Evolutionary conservation across 2,797 vertebrate species (phyloP).

Genomic region (Pangasius larnaudii): DNA sequence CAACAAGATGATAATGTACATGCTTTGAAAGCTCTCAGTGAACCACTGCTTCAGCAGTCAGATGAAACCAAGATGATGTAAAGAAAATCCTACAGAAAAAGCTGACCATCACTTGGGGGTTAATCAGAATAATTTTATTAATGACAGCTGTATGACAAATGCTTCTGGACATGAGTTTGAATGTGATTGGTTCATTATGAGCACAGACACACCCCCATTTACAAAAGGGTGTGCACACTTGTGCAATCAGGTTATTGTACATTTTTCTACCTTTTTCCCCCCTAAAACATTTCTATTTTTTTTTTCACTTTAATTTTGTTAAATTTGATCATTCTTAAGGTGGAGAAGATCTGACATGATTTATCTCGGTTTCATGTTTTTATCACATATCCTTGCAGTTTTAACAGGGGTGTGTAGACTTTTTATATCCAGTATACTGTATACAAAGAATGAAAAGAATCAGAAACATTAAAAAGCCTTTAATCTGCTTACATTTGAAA

Average conservation of each 20-base stretch:
- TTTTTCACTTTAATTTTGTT: not conserved
- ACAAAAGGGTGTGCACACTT: not conserved
- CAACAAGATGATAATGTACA: not conserved
- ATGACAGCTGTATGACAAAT: not conserved
- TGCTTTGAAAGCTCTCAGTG: not conserved
- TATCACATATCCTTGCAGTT: not conserved
- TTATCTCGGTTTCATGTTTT: not conserved
- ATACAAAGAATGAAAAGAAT: no score
- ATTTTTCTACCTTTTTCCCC: not conserved
- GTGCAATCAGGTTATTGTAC: not conserved
- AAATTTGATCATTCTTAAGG: not conserved
- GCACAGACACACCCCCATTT: not conserved
- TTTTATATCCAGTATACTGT: not conserved
- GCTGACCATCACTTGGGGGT: not conserved
- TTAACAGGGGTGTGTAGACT: not conserved
- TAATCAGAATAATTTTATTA: not conserved
- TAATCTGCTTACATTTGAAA: not conserved
- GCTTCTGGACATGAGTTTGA: not conserved
- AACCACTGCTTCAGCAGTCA: not conserved
- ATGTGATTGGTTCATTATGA: not conserved
- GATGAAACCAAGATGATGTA: not conserved
- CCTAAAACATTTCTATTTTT: not conserved
- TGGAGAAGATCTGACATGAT: not conserved
- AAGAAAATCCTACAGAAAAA: not conserved
- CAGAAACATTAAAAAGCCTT: not conserved